Evolutionary conservation across 2,797 vertebrate species (phyloP), one percentile per base, ranked within the genome.

Genomic region (Eleutherodactylus coqui): DNA sequence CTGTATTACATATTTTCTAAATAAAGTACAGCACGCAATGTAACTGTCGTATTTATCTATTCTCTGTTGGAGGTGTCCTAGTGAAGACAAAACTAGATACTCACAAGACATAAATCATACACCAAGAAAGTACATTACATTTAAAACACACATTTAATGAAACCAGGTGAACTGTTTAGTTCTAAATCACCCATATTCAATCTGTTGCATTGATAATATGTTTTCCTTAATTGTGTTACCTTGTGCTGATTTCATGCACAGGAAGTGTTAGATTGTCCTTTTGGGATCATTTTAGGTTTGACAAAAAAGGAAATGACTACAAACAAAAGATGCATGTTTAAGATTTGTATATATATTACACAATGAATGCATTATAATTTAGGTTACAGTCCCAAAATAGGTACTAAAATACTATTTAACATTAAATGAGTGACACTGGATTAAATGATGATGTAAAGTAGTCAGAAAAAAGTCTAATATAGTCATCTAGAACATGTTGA

Each of bases 181-280:
- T 89, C 84, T 88, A 90, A 91, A 91, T 93, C 92, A 90, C 90
- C 83, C 84, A 89, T 91, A 88, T 89, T 91, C 88, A 89, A 92
- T 94, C 90, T 93, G 90, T 75, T 75, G 13, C 75, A 67, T 77
- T 89, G 69, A 87, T 81, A 89, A 90, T 89, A 85, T 72, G n/a
- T 89, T 90, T 89, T 87, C 69, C 43, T 49, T 36, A 91, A 90
- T 60, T 89, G 82, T 77, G 43, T 89, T 77, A 84, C 72, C 86
- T 75, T 55, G 87, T 91, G 85, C 86, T 92, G 88, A 88, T 89
- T 93, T 91, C 89, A 88, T 41, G 87, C 38, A 24, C 75, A 55
- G 19, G 29, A 51, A 69, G 64, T 88, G 86, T 87, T 92, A 7
- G 1, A 82, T 89, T 75, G 21, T 80, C 45, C 88, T 77, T 4